phyloP scores from a whole-genome alignment of 2,113 vertebrate genomes.

The Syngnathus typhle region DNA sequence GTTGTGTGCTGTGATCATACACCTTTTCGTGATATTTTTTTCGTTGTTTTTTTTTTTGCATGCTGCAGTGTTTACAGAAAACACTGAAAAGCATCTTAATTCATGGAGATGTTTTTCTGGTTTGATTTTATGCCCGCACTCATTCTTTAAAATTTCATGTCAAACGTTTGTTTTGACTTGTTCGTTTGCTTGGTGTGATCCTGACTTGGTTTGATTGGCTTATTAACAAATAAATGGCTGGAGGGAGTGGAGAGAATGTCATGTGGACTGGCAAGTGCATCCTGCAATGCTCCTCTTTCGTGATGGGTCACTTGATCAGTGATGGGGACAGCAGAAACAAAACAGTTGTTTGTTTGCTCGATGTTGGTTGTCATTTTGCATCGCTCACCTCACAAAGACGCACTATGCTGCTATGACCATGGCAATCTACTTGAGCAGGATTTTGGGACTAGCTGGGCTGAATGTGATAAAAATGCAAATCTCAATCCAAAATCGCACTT shows the following conservation, averaged over 20 bases:
- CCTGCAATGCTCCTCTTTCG: conserved; percentile 10
- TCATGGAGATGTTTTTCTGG: conserved; percentile 29
- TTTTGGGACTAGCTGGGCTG: conserved; percentile 29
- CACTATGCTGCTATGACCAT: conserved; percentile 51
- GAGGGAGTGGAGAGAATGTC: conserved; percentile 14
- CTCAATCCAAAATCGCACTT: conserved; percentile 12
- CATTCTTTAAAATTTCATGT: conserved; percentile 11
- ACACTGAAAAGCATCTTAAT: conserved; percentile 27
- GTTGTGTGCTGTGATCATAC: conserved; percentile 28
- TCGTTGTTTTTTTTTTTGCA: conserved; percentile 51
- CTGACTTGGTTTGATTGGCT: conserved; percentile 34
- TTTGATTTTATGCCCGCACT: conserved; percentile 43
- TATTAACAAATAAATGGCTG: conserved; percentile 35
- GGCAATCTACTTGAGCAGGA: conserved; percentile 48
- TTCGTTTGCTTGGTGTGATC: conserved; percentile 33
- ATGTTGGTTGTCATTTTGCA: conserved; percentile 27
- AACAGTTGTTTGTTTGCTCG: conserved; percentile 49
- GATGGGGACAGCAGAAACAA: conserved; percentile 25
- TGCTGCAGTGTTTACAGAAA: conserved; percentile 42
- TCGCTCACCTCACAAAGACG: conserved; percentile 35
- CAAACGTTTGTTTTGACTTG: background rate
- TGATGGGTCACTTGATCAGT: conserved; percentile 24
- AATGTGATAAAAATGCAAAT: conserved; percentile 21
- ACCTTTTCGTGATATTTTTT: conserved; percentile 22
- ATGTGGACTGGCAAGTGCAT: conserved; percentile 14